Evolutionary conservation across 2,888 invertebrate genomes (phyloP).

Genomic region (Sarcophaga subvicina): DNA sequence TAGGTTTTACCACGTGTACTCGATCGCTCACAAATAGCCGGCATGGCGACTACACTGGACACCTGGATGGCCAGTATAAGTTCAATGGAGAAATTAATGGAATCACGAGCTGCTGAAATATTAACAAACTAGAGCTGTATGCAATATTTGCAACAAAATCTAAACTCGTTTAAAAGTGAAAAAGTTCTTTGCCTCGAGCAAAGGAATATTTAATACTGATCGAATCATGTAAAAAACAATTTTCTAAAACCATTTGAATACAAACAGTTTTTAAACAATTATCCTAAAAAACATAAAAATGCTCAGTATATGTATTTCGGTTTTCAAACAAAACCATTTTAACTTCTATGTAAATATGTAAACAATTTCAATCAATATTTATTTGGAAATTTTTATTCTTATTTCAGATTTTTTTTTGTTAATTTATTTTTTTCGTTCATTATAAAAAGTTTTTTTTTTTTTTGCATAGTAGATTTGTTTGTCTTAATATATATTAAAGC

Average conservation of each 20-base stretch:
- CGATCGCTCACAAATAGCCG: constrained; percentile 82
- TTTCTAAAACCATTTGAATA: too few relatives aligned
- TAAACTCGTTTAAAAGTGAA: constrained; percentile 16
- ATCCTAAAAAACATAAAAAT: too few relatives aligned
- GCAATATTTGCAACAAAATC: constrained; percentile 34
- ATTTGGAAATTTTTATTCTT: too few relatives aligned
- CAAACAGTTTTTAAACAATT: too few relatives aligned
- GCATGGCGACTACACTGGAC: constrained; percentile 81
- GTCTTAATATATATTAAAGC: not conserved
- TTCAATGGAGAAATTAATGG: constrained; percentile 82
- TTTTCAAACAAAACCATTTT: too few relatives aligned
- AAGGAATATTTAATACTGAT: too few relatives aligned
- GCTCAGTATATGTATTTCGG: too few relatives aligned
- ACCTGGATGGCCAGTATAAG: constrained; percentile 81
- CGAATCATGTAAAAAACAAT: too few relatives aligned
- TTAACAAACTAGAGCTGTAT: constrained; percentile 78
- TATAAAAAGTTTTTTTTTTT: not conserved
- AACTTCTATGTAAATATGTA: too few relatives aligned
- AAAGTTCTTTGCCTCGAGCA: too few relatives aligned
- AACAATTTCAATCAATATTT: too few relatives aligned
- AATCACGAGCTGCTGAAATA: constrained; percentile 81
- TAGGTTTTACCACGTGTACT: constrained; percentile 89
- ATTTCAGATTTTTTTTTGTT: too few relatives aligned
- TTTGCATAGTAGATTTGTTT: not conserved
- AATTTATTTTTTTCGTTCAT: not conserved